These are phyloP conservation scores for Seira musarum DNA, from an alignment of 2,888 invertebrate species.

Conservation along the genomic window DNA sequence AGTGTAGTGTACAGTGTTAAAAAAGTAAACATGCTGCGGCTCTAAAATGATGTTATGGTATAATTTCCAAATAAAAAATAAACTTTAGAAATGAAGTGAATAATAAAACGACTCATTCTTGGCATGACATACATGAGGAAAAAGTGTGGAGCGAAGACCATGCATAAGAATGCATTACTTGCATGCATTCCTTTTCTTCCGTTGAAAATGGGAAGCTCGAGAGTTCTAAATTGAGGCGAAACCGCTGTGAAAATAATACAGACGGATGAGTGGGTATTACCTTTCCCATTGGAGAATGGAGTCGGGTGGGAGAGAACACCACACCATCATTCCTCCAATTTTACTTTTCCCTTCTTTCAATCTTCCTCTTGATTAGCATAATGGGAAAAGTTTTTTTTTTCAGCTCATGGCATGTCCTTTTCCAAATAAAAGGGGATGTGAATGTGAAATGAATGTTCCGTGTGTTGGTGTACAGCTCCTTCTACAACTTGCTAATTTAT, in stretches of 20 bases:
- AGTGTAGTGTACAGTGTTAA: too few species aligned
- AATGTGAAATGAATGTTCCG: too few species aligned
- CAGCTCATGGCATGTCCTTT: slow-evolving; percentile 6
- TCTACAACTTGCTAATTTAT: too few species aligned
- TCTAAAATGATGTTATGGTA: slow-evolving; percentile 2
- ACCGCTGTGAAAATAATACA: slow-evolving; percentile 1
- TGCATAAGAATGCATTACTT: neutral
- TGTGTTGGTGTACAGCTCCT: too few species aligned
- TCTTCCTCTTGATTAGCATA: slow-evolving; percentile 68
- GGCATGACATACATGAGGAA: neutral
- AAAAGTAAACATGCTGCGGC: neutral
- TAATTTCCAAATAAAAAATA: slow-evolving; percentile 2
- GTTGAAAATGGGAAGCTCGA: neutral
- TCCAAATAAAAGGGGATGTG: too few species aligned
- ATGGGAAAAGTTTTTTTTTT: slow-evolving; percentile 69
- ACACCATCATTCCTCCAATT: slow-evolving; percentile 14
- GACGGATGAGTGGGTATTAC: neutral
- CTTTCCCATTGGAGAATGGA: neutral
- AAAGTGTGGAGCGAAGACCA: neutral
- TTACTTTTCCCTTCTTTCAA: slow-evolving; percentile 15
- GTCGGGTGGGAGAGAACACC: slow-evolving; percentile 11
- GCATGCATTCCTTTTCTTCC: too few species aligned
- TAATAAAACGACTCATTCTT: neutral
- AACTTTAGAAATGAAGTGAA: neutral
- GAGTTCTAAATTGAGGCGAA: neutral